Conservation (phyloP, 1,140 invertebrate species). For the Papilio xuthus region DNA sequence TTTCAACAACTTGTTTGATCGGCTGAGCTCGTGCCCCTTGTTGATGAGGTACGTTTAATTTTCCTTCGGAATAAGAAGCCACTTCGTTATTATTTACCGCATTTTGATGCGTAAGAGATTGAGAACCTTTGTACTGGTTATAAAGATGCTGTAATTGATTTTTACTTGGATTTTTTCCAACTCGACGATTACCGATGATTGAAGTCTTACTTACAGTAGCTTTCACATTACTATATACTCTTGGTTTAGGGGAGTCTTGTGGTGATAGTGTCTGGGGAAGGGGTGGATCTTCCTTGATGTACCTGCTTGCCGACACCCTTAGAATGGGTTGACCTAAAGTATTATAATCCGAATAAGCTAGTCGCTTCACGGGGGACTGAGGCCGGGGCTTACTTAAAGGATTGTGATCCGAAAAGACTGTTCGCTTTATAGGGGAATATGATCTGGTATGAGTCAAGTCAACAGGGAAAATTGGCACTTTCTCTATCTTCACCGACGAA, state of each 20-base stretch:
- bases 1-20: conserved; percentile 54
- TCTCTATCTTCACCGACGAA: conserved; percentile 45
- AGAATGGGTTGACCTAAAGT: conserved; percentile 69
- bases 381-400: conserved; percentile 64
- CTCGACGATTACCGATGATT: conserved; percentile 51
- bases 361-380: conserved; percentile 36
- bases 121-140: conserved; percentile 71
- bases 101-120: conserved; percentile 67
- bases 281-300: conserved; percentile 47
- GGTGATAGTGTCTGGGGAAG: conserved; percentile 69
- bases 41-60: conserved; percentile 48
- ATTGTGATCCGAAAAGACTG: conserved; percentile 53
- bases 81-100: conserved; percentile 46
- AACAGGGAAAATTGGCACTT: conserved; percentile 64
- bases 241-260: conserved; percentile 44
- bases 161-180: conserved; percentile 56
- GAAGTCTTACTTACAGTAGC: conserved; percentile 69
- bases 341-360: conserved; percentile 53
- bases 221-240: conserved; percentile 62
- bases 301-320: conserved; percentile 55
- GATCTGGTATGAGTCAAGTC: conserved; percentile 52
- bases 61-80: conserved; percentile 59
- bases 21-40: conserved; percentile 29
- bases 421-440: conserved; percentile 36
- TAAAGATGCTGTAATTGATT: conserved; percentile 71